Conservation (phyloP, 2,113 vertebrate species). For the Psettodes erumei region DNA sequence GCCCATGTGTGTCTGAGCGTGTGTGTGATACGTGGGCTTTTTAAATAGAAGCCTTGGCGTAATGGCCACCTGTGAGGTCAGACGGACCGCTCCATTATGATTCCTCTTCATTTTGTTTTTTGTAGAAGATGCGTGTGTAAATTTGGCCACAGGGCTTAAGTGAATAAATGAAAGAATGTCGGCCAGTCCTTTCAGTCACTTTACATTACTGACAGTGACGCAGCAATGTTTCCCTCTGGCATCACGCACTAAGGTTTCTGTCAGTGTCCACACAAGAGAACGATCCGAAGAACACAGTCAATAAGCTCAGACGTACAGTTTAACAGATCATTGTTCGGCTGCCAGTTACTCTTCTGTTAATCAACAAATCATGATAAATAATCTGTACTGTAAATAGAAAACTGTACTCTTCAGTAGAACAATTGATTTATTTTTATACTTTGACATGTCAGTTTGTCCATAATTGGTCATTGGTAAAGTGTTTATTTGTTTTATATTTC, state of each 20-base stretch:
- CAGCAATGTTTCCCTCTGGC: background rate
- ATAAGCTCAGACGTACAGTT: no score
- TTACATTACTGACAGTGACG: background rate
- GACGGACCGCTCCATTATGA: background rate
- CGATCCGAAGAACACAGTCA: background rate
- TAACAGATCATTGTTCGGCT: no score
- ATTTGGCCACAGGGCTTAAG: background rate
- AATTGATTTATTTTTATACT: background rate
- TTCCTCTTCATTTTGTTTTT: no score
- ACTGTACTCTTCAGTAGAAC: background rate
- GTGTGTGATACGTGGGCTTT: background rate
- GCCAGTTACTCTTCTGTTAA: no score
- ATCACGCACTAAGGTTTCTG: background rate
- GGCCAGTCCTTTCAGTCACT: background rate
- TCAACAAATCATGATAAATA: no score
- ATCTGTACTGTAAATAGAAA: background rate
- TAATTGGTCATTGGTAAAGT: no score
- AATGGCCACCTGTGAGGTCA: background rate
- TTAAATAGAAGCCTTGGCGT: background rate
- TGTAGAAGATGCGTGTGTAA: background rate
- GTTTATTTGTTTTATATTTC: no score
- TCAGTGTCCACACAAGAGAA: background rate
- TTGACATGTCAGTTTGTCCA: no score
- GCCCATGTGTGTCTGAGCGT: background rate
- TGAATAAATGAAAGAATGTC: background rate